Base-by-base conservation (phyloP, 1,140 invertebrate genomes). In the Cylas formicarius region DNA sequence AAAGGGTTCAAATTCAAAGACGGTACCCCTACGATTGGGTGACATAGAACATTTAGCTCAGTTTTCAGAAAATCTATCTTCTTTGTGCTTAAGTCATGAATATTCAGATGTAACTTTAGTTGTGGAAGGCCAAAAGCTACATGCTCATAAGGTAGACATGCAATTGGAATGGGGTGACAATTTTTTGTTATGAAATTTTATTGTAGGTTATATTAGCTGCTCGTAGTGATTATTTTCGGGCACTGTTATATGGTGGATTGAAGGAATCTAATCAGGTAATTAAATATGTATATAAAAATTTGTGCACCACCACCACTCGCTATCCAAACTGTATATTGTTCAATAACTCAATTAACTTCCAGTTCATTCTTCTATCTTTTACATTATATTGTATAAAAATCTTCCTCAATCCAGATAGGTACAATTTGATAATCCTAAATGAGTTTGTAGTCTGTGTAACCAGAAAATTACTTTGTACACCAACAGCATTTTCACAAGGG, bases 141-240 rank as follows among this genome's bases (percentile, higher is more conserved):
- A 81, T 47, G 90, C 85, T 19, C 94, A 99, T 67, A 85, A 83
- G 61, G 83, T 91, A 53, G 36, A 22, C 35, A 28, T 6, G 5
- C 4, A 11, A 9, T 1, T 2, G 6, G 14, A 16, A 18, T 28
- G 2, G 21, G 13, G 16, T 10, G 10, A 27, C 4, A 41, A 4
- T 32, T 8, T 41, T 14, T 8, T 35, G 8, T 21, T 26, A 22
- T 44, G n/a, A 13, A 35, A 21, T 3, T 37, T 23, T 23, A 23
- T 56, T 56, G 9, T 42, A 75, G 63, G 72, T 76, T 1, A 89
- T 97, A 46, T 70, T 98, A 3, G 94, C 94, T 1, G 85, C 90
- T 7, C 75, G 94, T 52, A 95, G 90, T 62, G 84, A 96, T 57
- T 98, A 97, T 70, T 97, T 97, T 68, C 74, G 90, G 57, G 83